Percentiles rank a stretch among this genome's conserved stretches.
Evolutionary conservation across 2,888 invertebrate genomes (phyloP).

Genomic region (Lacanobia oleracea): DNA sequence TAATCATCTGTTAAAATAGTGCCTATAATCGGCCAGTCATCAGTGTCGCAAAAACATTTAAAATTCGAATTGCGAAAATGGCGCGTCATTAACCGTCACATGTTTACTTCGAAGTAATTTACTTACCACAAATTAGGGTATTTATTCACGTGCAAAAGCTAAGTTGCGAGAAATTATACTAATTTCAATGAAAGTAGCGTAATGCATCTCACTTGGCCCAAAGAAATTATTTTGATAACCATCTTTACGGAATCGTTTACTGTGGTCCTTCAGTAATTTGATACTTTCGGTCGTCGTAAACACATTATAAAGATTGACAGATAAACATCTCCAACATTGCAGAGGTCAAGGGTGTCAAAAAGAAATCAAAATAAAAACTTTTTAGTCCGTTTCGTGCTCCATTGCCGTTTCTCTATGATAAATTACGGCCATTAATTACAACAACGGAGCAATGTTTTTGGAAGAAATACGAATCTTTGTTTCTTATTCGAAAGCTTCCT

Average conservation of each 20-base stretch:
- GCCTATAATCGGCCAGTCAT: not conserved
- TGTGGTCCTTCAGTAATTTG: slow-evolving; percentile 68
- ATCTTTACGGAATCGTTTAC: slow-evolving; percentile 59
- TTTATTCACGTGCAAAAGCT: slow-evolving; percentile 31
- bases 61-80: slow-evolving; percentile 44
- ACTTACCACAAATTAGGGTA: slow-evolving; percentile 34
- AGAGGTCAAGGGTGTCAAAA: slow-evolving; percentile 66
- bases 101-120: slow-evolving; percentile 10
- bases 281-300: slow-evolving; percentile 70
- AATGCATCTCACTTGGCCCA: slow-evolving; percentile 31
- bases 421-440: slow-evolving; percentile 42
- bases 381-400: slow-evolving; percentile 23
- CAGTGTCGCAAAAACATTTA: not conserved
- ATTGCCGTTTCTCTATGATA: slow-evolving; percentile 39
- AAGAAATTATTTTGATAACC: slow-evolving; percentile 58
- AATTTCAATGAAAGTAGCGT: slow-evolving; percentile 52
- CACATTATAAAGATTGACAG: slow-evolving; percentile 69
- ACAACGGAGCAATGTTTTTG: slow-evolving; percentile 20
- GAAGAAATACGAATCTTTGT: slow-evolving; percentile 42
- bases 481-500: slow-evolving; percentile 36
- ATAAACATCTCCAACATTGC: slow-evolving; percentile 74
- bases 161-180: slow-evolving; percentile 44
- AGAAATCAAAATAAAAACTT: slow-evolving; percentile 30
- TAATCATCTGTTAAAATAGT: not conserved
- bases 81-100: not conserved